Base-by-base conservation (phyloP, 1,140 invertebrate species). In the Drosophila funebris region DNA sequence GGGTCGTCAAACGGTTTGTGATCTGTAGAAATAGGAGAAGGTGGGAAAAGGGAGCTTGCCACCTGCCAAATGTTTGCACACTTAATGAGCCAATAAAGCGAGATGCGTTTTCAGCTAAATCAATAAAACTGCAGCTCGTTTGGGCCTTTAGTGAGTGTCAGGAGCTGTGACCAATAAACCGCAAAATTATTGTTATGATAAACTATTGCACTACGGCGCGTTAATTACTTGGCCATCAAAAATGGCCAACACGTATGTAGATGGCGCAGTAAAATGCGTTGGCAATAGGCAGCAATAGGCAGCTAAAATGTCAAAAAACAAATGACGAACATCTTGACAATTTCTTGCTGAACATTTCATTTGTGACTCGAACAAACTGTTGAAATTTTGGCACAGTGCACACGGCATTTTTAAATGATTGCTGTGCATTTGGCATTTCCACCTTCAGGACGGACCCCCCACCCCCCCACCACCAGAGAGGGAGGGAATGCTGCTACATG, bases 71-170 rank as follows among this genome's bases (percentile, higher is more conserved):
- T 84, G 76, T 87, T 87, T 87, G 82, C 78, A 57, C 63, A 73
- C 70, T 87, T 87, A 87, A 87, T 87, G 82, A 87, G 75, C 70
- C 78, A 81, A 87, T 72, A 80, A 84, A 80, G 9, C n/a, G 50
- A 56, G 48, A 22, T 48, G 9, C 18, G 29, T 37, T 60, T 50
- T 71, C 64, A 85, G 67, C 82, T 87, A 88, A 88, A 88, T 73
- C 78, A 87, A 88, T 88, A 87, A 83, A 88, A 79, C 4, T 64
- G 37, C 53, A 37, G 53, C 54, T 62, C 36, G 22, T 31, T 22
- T 33, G 41, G 41, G 13, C 53, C 44, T 67, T 66, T 52, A 29
- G 29, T 33, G 16, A 57, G 11, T 60, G 69, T 67, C 70, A 66
- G 54, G 53, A 62, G 41, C 57, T 18, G 18, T 3, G 27, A 29